Percentiles rank a stretch among this genome's conserved stretches.
These are phyloP conservation scores for Oreochromis tanganicae DNA, from an alignment of 2,113 vertebrate genomes.

Conservation along the genomic window DNA sequence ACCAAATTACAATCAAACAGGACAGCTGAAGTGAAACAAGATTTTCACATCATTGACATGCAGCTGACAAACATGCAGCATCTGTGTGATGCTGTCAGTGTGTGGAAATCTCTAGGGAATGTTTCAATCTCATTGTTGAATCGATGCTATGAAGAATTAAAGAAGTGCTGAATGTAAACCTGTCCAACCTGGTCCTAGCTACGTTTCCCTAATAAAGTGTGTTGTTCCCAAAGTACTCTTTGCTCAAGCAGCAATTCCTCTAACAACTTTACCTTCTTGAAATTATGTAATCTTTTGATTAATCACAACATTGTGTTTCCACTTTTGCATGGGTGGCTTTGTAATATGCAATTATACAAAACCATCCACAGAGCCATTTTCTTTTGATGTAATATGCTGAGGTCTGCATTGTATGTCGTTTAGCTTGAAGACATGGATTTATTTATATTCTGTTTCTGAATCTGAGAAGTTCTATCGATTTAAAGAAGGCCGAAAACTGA, in stretches of 20 bases:
- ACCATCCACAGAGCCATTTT: rapidly evolving
- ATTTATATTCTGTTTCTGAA: neutral
- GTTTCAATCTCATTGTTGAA: too few species aligned
- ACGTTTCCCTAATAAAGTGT: rapidly evolving
- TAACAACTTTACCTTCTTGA: neutral
- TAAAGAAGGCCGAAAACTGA: neutral
- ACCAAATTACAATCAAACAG: neutral
- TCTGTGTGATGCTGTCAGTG: rapidly evolving
- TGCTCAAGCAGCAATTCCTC: neutral
- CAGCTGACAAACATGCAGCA: neutral
- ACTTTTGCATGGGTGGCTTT: neutral
- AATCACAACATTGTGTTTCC: neutral
- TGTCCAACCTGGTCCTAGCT: neutral
- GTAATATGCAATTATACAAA: neutral
- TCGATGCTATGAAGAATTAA: neutral
- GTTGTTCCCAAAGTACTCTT: neutral
- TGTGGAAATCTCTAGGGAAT: neutral
- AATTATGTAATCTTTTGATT: neutral
- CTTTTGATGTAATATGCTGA: neutral
- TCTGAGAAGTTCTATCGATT: neutral
- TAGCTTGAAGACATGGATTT: neutral
- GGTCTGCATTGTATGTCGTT: neutral
- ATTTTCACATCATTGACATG: neutral
- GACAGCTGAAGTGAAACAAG: neutral
- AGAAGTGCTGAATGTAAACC: neutral